These are phyloP conservation scores for Narcine bancroftii DNA, from an alignment of 2,113 vertebrate genomes.

Conservation along the genomic window DNA sequence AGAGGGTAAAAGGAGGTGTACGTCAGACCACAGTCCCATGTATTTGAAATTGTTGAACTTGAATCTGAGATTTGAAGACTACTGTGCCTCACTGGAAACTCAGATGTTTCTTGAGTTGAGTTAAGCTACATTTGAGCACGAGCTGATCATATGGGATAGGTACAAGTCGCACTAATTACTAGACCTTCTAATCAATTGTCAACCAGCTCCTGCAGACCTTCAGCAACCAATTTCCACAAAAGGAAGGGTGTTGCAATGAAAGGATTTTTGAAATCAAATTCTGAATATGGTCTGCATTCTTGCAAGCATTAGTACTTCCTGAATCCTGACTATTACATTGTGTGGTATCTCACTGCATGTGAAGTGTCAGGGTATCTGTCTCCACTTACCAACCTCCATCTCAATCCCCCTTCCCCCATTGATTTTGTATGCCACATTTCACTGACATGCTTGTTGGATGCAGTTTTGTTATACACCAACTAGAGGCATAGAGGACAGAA, in stretches of 20 bases:
- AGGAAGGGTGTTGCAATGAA: neutral
- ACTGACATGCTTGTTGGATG: neutral
- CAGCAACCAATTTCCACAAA: neutral
- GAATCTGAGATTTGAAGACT: too few relatives aligned
- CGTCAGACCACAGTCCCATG: too few relatives aligned
- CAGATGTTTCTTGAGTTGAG: too few relatives aligned
- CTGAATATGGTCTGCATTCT: neutral
- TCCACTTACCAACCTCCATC: too few relatives aligned
- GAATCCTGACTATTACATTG: neutral
- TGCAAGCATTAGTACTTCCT: neutral
- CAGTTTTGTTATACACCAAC: neutral
- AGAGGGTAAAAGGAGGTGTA: too few relatives aligned
- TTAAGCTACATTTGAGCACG: too few relatives aligned
- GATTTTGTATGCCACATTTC: neutral
- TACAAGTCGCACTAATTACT: neutral
- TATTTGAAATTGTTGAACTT: too few relatives aligned
- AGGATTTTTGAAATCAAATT: neutral
- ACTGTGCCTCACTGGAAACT: too few relatives aligned
- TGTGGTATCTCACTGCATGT: neutral
- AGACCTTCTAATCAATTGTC: neutral
- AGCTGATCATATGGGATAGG: too few relatives aligned
- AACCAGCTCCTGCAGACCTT: neutral
- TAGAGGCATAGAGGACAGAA: neutral
- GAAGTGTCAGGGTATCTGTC: neutral
- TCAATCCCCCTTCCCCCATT: too few relatives aligned